These are phyloP conservation scores for Deroplatys truncata DNA, from an alignment of 2,888 invertebrate species.

Conservation along the genomic window DNA sequence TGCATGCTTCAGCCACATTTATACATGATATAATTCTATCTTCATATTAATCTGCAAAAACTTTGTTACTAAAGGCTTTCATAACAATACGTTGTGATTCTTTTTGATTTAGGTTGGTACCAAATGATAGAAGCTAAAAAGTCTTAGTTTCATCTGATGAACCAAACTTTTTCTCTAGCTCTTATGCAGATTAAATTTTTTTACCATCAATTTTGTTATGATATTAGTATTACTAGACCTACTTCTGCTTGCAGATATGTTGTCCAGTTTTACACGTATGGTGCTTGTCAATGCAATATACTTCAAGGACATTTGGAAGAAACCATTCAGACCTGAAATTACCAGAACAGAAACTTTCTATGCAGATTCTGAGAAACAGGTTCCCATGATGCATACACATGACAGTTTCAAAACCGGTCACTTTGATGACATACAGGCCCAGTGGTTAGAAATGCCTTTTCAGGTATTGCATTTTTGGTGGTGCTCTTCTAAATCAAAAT, in stretches of 20 bases:
- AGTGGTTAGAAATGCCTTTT: not conserved
- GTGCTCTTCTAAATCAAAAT: not conserved
- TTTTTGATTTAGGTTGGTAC: too few species aligned
- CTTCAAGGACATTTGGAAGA: not conserved
- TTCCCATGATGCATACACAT: not conserved
- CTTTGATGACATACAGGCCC: not conserved
- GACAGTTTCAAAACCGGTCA: not conserved
- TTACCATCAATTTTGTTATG: too few species aligned
- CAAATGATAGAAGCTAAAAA: too few species aligned
- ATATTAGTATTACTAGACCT: not conserved
- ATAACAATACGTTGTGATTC: too few species aligned
- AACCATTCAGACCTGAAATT: not conserved
- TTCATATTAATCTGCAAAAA: too few species aligned
- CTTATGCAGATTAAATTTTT: too few species aligned
- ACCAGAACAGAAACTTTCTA: not conserved
- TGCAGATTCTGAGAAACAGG: not conserved
- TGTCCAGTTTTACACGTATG: not conserved
- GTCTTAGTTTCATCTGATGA: too few species aligned
- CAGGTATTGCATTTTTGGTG: not conserved
- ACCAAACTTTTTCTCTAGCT: too few species aligned
- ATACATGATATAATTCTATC: too few species aligned
- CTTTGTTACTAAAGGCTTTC: too few species aligned
- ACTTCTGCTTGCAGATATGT: not conserved
- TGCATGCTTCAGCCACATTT: too few species aligned
- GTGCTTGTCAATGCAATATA: not conserved